These are phyloP conservation scores for Nymphalis io DNA, from an alignment of 1,140 invertebrate species.

Conservation along the genomic window DNA sequence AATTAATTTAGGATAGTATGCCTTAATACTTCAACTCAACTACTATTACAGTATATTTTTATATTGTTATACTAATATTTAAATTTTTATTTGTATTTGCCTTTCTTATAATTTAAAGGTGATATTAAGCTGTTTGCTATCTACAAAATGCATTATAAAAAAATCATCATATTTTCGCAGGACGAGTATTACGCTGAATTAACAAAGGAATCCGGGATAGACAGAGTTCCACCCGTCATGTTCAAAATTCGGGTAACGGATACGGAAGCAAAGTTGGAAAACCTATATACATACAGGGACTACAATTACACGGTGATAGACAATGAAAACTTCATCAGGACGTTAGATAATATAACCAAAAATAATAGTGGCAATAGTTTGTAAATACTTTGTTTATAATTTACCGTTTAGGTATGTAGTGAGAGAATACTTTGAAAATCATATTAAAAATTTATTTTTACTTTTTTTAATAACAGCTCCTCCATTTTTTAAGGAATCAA, in stretches of 20 bases:
- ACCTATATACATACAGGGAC: constrained; percentile 72
- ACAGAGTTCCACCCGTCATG: constrained; percentile 69
- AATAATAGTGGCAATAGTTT: not conserved
- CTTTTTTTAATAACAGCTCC: too few relatives aligned
- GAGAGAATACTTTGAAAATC: not conserved
- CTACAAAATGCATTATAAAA: not conserved
- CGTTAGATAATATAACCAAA: not conserved
- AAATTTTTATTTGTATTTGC: too few relatives aligned
- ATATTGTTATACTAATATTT: too few relatives aligned
- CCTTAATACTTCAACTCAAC: too few relatives aligned
- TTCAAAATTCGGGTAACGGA: constrained; percentile 64
- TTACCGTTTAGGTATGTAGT: too few relatives aligned
- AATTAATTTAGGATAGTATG: too few relatives aligned
- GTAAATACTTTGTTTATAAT: not conserved
- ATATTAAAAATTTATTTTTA: too few relatives aligned
- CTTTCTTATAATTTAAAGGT: too few relatives aligned
- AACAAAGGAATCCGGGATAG: constrained; percentile 68
- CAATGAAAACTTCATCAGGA: constrained; percentile 60
- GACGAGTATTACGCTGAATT: constrained; percentile 69
- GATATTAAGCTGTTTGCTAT: too few relatives aligned
- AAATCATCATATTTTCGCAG: constrained; percentile 44
- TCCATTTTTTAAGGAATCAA: too few relatives aligned
- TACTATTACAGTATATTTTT: too few relatives aligned
- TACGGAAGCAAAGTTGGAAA: constrained; percentile 60
- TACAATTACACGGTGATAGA: constrained; percentile 71